These are phyloP conservation scores for Sminthurides bifidus DNA, from an alignment of 1,140 invertebrate species.

Conservation along the genomic window DNA sequence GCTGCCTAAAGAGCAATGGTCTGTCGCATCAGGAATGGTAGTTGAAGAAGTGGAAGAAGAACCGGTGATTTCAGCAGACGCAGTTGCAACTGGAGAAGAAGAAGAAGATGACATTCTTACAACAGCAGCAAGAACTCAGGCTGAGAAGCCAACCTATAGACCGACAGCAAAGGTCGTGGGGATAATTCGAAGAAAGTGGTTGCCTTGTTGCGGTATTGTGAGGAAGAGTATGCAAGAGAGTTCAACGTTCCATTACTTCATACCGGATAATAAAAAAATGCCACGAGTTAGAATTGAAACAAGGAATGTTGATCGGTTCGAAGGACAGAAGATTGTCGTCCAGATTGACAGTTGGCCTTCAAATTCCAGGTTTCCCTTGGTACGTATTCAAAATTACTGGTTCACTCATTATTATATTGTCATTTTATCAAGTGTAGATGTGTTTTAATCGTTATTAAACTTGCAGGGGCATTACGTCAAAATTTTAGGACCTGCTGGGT, in stretches of 20 bases:
- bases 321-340: conserved; percentile 75
- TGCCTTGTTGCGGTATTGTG: conserved; percentile 91
- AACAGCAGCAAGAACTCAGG: conserved; percentile 27
- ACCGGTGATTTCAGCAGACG: conserved; percentile 17
- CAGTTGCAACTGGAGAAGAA: conserved; percentile 30
- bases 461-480: conserved; percentile 74
- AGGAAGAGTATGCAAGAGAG: conserved; percentile 63
- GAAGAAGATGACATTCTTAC: conserved; percentile 35
- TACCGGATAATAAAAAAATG: conserved; percentile 77
- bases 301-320: conserved; percentile 65
- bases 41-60: conserved; percentile 57
- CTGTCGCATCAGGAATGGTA: conserved; percentile 62
- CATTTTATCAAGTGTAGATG: neutral
- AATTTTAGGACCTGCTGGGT: conserved; percentile 66
- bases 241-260: conserved; percentile 63
- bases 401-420: conserved; percentile 1
- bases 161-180: conserved; percentile 81
- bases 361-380: conserved; percentile 60
- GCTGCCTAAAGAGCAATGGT: conserved; percentile 82
- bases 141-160: conserved; percentile 34
- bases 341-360: conserved; percentile 86
- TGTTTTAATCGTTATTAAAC: conserved; percentile 17
- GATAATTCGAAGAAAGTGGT: conserved; percentile 91
- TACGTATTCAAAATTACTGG: conserved; percentile 32
- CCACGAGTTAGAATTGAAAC: conserved; percentile 87